Conservation (phyloP, 2,888 invertebrate genomes). For the Cheilosia grossa region DNA sequence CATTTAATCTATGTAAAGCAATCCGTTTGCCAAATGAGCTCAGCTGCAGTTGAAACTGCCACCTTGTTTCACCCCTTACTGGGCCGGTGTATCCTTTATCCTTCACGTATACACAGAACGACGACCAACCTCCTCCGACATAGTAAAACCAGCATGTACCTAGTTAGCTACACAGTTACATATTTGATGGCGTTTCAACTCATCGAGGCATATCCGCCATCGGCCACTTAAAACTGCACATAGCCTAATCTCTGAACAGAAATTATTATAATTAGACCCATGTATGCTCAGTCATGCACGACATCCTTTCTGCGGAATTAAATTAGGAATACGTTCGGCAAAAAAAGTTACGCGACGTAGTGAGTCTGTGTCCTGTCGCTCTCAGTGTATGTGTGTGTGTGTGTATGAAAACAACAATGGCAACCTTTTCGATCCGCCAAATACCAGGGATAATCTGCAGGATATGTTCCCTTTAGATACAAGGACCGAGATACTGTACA, state of each 20-base stretch:
- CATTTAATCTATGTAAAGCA: conserved; percentile 68
- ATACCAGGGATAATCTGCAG: conserved; percentile 65
- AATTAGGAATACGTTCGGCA: conserved; percentile 66
- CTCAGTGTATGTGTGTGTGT: neutral
- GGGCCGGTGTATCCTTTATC: conserved; percentile 38
- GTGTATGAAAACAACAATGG: conserved; percentile 28
- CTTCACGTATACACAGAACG: conserved; percentile 4
- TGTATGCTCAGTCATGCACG: conserved; percentile 72
- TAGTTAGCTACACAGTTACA: conserved; percentile 25
- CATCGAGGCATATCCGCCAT: conserved; percentile 71
- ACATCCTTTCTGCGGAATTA: conserved; percentile 74
- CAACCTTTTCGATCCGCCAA: conserved; percentile 64
- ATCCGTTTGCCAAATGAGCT: conserved; percentile 73
- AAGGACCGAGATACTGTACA: conserved; percentile 10
- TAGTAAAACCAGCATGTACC: conserved; percentile 17
- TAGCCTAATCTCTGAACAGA: conserved; percentile 70
- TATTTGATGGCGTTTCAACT: conserved; percentile 64
- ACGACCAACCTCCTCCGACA: conserved; percentile 11
- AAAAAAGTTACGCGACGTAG: conserved; percentile 57
- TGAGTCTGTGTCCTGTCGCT: conserved; percentile 19
- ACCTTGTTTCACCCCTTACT: conserved; percentile 26
- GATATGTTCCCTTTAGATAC: conserved; percentile 42
- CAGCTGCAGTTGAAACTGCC: conserved; percentile 59
- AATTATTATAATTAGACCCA: conserved; percentile 74
- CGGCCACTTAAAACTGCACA: conserved; percentile 73